A percentile compares a stretch with the other conserved stretches of the same genome.
Evolutionary conservation across 2,888 invertebrate genomes (phyloP).

Genomic region (Ashinkailepas kermadecensis): DNA sequence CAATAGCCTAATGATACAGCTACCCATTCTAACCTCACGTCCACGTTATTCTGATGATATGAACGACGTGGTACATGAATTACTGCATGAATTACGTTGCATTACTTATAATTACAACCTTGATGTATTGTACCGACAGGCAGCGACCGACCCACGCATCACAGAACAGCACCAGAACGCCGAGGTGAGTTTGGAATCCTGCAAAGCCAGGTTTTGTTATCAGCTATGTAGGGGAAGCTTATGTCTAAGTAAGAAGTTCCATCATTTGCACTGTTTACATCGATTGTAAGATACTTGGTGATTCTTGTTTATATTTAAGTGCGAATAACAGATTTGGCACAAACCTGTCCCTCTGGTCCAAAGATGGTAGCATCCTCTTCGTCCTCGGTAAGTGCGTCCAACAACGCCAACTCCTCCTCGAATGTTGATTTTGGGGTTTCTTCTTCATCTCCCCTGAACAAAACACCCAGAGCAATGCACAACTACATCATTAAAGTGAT

Average conservation of each 20-base stretch:
- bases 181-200: not conserved
- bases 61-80: not conserved
- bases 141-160: no score
- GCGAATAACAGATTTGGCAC: not conserved
- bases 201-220: not conserved
- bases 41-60: not conserved
- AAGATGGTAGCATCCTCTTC: not conserved
- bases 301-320: no score
- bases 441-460: not conserved
- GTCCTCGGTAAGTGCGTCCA: constrained; percentile 50
- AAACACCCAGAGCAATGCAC: not conserved
- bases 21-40: not conserved
- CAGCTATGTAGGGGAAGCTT: not conserved
- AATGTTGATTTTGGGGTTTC: constrained; percentile 43
- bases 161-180: no score
- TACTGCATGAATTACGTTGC: no score
- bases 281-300: not conserved
- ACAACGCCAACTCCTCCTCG: constrained; percentile 60
- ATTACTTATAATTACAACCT: no score
- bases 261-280: not conserved
- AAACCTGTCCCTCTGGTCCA: constrained; percentile 9
- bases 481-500: no score
- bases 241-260: no score
- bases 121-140: no score
- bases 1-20: not conserved